Evolutionary conservation across 2,888 invertebrate species (phyloP), one percentile per base, ranked within the genome.

Genomic region (Scotopteryx bipunctaria): DNA sequence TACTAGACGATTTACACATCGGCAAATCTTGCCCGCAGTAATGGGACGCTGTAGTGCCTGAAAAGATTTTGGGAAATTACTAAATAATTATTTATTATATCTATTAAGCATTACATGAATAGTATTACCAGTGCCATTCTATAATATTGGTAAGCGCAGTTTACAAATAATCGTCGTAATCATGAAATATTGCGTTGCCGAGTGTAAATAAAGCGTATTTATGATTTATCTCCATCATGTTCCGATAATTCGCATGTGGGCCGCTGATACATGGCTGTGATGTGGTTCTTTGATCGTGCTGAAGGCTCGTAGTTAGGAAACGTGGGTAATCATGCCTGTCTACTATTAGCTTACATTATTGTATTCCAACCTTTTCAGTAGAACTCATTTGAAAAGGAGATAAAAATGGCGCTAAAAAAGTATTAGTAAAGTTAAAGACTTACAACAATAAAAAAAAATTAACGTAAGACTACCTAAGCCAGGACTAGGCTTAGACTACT

Each of bases 201-300:
- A 44, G 53, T 63, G 64, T 63, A 76, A 78, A 73, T 76, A 76
- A 76, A 71, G 70, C 67, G 66, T 67, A 61, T 67, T 57, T 61
- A 64, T 77, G 79, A 77, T 72, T 78, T 73, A 78, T 60, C 44
- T 56, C 49, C 59, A 48, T 59, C 56, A 59, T 57, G 48, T 60
- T 55, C 59, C 61, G 71, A 41, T 65, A 71, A 59, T 66, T 65
- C 65, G 64, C 75, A 73, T 75, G 66, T 69, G 71, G 53, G 17
- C 40, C 23, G 50, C 41, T 35, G 53, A 59, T 69, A 61, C 66
- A 59, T 68, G 55, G 63, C 64, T 53, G 66, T 63, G 66, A 72
- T 53, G 66, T 63, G 66, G 71, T 77, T 71, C 73, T 73, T 73
- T 72, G 76, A 76, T 76, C 73, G 31, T 14, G 36, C 8, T 27